Conservation (phyloP, 2,888 invertebrate genomes). For the Sphecodes monilicornis region DNA sequence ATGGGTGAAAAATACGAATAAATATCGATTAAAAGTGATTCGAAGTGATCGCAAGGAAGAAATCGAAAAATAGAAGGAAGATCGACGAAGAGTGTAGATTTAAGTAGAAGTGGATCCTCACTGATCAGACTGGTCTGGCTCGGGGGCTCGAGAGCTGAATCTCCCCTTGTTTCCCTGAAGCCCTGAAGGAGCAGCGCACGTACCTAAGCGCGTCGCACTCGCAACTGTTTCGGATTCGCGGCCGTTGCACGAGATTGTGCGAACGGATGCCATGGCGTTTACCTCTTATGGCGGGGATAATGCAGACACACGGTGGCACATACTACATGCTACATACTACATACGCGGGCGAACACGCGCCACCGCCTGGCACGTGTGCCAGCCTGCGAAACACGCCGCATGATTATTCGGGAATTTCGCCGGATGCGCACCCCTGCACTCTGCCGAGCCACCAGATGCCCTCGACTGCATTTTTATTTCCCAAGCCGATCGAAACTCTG, state of each 20-base stretch:
- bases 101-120: slow-evolving; percentile 32
- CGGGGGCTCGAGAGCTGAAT: not conserved
- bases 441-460: not conserved
- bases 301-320: slow-evolving; percentile 56
- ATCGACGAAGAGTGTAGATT: not conserved
- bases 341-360: slow-evolving; percentile 33
- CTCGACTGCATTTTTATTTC: not conserved
- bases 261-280: slow-evolving; percentile 78
- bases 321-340: not conserved
- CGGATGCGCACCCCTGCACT: slow-evolving; percentile 27
- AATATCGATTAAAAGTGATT: not conserved
- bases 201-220: slow-evolving; percentile 67
- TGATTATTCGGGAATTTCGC: slow-evolving; percentile 46
- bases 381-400: not conserved
- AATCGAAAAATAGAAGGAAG: not conserved
- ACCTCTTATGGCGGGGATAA: slow-evolving; percentile 77
- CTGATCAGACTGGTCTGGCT: slow-evolving; percentile 9
- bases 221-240: slow-evolving; percentile 77
- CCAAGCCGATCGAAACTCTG: not conserved
- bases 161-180: slow-evolving; percentile 45
- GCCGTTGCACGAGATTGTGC: slow-evolving; percentile 73
- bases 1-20: not conserved
- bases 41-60: not conserved
- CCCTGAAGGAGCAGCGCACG: slow-evolving; percentile 59
- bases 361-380: slow-evolving; percentile 46